phyloP scores from a whole-genome alignment of 2,888 invertebrate genomes.

The Drosophila putrida region DNA sequence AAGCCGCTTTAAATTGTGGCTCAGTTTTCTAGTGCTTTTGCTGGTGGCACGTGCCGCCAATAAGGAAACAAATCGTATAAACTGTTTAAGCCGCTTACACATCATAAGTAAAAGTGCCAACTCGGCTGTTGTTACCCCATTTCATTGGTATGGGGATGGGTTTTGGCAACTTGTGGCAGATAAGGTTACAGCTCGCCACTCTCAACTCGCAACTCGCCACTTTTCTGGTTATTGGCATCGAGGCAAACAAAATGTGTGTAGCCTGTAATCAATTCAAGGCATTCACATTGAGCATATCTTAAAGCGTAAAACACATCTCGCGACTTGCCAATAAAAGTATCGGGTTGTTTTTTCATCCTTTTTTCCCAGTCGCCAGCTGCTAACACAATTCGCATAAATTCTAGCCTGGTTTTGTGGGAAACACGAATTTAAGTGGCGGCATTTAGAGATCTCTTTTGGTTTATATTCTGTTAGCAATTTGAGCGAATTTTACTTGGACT shows the following conservation, averaged over 20 bases:
- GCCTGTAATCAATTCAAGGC: slow-evolving; percentile 52
- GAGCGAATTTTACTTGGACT: not conserved
- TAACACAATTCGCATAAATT: slow-evolving; percentile 16
- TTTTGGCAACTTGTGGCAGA: slow-evolving; percentile 41
- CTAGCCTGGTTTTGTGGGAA: not conserved
- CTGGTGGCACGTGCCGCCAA: slow-evolving; percentile 73
- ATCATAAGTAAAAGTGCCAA: slow-evolving; percentile 72
- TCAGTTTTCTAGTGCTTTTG: slow-evolving; percentile 32
- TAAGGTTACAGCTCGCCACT: slow-evolving; percentile 45
- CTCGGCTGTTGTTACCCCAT: slow-evolving; percentile 14
- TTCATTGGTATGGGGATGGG: slow-evolving; percentile 6
- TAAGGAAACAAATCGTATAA: slow-evolving; percentile 78
- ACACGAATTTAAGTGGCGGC: slow-evolving; percentile 1
- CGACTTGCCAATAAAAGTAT: slow-evolving; percentile 40
- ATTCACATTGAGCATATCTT: slow-evolving; percentile 45
- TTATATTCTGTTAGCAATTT: not conserved
- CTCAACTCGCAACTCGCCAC: slow-evolving; percentile 16
- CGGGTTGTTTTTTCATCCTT: slow-evolving; percentile 13
- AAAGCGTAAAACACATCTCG: slow-evolving; percentile 19
- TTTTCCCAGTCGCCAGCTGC: slow-evolving; percentile 1
- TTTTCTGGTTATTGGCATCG: slow-evolving; percentile 53
- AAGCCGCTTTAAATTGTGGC: slow-evolving; percentile 51
- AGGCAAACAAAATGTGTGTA: slow-evolving; percentile 26
- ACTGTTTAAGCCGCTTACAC: slow-evolving; percentile 78
- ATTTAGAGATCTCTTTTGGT: slow-evolving; percentile 2